Percentiles rank a stretch among this genome's conserved stretches.
Conservation (phyloP, 1,140 invertebrate genomes). For the Trichonephila clavipes region DNA sequence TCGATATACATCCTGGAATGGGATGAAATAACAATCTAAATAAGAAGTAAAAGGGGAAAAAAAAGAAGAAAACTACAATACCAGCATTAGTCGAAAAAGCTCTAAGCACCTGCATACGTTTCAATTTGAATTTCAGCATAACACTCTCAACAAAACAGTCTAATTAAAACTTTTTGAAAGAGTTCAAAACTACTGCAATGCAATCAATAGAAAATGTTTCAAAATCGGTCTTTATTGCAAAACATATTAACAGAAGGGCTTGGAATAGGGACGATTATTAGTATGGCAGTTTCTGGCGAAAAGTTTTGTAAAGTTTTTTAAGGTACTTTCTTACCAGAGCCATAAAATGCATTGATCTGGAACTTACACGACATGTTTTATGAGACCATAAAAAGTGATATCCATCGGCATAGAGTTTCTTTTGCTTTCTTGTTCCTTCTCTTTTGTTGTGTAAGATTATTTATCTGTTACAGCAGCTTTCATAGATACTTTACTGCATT, state of each 20-base stretch:
- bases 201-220: not conserved
- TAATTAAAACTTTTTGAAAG: conserved; percentile 43
- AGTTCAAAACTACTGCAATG: not conserved
- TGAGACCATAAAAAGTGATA: conserved; percentile 73
- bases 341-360: conserved; percentile 73
- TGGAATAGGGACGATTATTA: conserved; percentile 64
- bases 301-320: conserved; percentile 71
- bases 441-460: conserved; percentile 70
- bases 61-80: too few species aligned
- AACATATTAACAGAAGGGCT: conserved; percentile 55
- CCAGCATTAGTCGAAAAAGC: too few species aligned
- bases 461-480: conserved; percentile 66
- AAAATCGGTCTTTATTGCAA: conserved; percentile 24
- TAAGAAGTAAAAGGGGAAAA: too few species aligned
- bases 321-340: conserved; percentile 65
- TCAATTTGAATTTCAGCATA: not conserved
- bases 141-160: not conserved
- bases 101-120: not conserved
- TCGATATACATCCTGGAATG: too few species aligned
- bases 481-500: conserved; percentile 40
- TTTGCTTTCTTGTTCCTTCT: not conserved
- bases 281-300: conserved; percentile 46
- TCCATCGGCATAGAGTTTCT: conserved; percentile 61
- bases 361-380: conserved; percentile 74
- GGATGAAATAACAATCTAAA: too few species aligned